Conservation (phyloP, 2,888 invertebrate species). For the Bhutanitis thaidina region DNA sequence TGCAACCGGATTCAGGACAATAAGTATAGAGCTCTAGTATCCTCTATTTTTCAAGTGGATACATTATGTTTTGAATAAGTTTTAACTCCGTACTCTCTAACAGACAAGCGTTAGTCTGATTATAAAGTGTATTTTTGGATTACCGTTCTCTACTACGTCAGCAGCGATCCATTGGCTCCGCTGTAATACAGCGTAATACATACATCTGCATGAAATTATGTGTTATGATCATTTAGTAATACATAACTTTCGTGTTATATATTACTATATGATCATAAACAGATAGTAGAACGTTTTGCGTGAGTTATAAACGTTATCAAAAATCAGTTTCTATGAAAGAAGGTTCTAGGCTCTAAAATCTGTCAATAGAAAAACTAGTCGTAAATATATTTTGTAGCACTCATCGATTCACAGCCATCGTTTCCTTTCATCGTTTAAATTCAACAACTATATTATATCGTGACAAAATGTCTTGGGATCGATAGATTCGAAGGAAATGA, state of each 20-base stretch:
- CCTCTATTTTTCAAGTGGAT: too few relatives aligned
- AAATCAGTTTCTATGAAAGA: too few relatives aligned
- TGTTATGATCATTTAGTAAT: too few relatives aligned
- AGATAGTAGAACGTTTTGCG: not conserved
- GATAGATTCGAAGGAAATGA: not conserved
- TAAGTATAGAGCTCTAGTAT: too few relatives aligned
- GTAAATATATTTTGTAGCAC: slow-evolving; percentile 1
- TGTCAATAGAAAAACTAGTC: not conserved
- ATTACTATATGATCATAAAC: not conserved
- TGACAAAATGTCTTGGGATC: not conserved
- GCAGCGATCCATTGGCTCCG: slow-evolving; percentile 32
- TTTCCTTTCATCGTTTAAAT: not conserved
- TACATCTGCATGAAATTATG: slow-evolving; percentile 18
- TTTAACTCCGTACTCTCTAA: not conserved
- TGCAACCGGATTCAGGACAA: too few relatives aligned
- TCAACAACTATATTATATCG: not conserved
- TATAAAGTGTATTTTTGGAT: slow-evolving; percentile 53
- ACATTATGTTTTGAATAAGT: too few relatives aligned
- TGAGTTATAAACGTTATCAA: too few relatives aligned
- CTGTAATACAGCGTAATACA: slow-evolving; percentile 30
- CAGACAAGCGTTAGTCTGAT: slow-evolving; percentile 15
- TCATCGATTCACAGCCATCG: slow-evolving; percentile 4
- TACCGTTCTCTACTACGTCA: slow-evolving; percentile 40
- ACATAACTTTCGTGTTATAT: not conserved
- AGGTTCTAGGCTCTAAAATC: slow-evolving; percentile 1